Base-by-base conservation (phyloP, 2,113 vertebrate species). In the Oxyura jamaicensis region DNA sequence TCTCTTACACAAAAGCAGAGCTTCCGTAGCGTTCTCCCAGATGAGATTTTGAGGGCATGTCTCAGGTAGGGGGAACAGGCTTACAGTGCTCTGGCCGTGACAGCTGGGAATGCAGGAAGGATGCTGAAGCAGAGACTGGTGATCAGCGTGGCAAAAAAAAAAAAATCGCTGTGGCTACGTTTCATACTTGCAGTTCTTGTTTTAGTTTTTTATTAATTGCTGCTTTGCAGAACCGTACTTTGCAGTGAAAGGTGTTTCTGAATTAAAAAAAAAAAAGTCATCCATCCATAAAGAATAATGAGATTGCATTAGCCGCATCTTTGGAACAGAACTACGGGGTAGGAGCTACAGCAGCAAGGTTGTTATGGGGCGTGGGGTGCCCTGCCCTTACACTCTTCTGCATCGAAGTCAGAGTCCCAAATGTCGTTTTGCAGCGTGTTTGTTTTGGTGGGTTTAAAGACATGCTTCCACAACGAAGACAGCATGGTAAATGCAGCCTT, bases 391-490 rank as follows among this genome's bases (percentile, higher is more conserved):
- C 15, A 5, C 42, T 2, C 22, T 22, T 36, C 55, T 46, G 62
- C 41, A 33, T 5, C 50, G 42, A 35, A 60, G 42, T 33, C 21
- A 0, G 28, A 44, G 28, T 73, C 48, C 71, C 29, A 21, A 31
- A 0, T 36, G 44, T 17, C 42, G 46, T 13, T 55, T 89, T 59
- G 81, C 46, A 36, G 18, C 3, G 2, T 42, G 74, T 48, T 72
- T 74, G 19, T 86, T 88, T 33, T 19, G 58, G 20, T 62, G 53
- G 42, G 17, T 87, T 91, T 72, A 21, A 88, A 76, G 83, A 58
- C 74, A 55, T 71, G 44, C 75, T 71, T 41, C 59, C 59, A 7
- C 42, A 33, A 39, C 4, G 29, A 65, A 39, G 91, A 26, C 60
- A 53, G 83, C 42, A 5, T 42, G 63, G 67, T 53, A 73, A 92